Evolutionary conservation across 2,888 invertebrate species (phyloP).

Genomic region (Aleiodes alternator): DNA sequence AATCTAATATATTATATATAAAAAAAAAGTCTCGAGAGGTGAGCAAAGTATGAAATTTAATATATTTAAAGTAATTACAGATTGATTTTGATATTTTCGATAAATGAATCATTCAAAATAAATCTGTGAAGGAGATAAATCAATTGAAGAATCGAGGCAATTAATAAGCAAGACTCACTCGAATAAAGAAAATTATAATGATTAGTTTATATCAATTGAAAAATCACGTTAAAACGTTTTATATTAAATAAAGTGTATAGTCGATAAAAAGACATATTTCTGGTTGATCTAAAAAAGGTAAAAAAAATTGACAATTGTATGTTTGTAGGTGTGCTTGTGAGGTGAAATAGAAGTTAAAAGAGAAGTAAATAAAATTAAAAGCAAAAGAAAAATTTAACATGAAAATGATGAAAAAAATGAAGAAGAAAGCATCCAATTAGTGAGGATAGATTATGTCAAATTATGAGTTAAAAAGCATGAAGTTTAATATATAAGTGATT

Average conservation of each 20-base stretch:
- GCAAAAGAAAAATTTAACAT: conserved; percentile 26
- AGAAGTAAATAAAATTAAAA: conserved; percentile 49
- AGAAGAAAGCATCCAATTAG: conserved; percentile 44
- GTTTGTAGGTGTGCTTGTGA: conserved; percentile 53
- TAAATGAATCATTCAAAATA: neutral
- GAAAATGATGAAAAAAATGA: conserved; percentile 34
- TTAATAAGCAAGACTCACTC: conserved; percentile 18
- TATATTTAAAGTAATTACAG: neutral
- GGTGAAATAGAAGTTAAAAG: conserved; percentile 47
- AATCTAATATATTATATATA: conserved; percentile 19
- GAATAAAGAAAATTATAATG: conserved; percentile 14
- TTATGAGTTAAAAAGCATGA: conserved; percentile 66
- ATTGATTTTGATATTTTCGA: neutral
- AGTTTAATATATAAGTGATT: conserved; percentile 59
- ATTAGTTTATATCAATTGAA: conserved; percentile 45
- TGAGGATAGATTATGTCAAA: conserved; percentile 43
- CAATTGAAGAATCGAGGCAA: conserved; percentile 6
- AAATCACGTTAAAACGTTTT: conserved; percentile 18
- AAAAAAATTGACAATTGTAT: conserved; percentile 51
- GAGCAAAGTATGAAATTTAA: neutral
- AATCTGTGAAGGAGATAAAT: conserved; percentile 4
- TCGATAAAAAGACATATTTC: conserved; percentile 52
- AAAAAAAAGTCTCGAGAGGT: conserved; percentile 11
- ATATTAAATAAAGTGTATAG: conserved; percentile 55
- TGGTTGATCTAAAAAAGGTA: conserved; percentile 41